These are phyloP conservation scores for Enchytraeus crypticus DNA, from an alignment of 2,888 invertebrate species.

Conservation along the genomic window DNA sequence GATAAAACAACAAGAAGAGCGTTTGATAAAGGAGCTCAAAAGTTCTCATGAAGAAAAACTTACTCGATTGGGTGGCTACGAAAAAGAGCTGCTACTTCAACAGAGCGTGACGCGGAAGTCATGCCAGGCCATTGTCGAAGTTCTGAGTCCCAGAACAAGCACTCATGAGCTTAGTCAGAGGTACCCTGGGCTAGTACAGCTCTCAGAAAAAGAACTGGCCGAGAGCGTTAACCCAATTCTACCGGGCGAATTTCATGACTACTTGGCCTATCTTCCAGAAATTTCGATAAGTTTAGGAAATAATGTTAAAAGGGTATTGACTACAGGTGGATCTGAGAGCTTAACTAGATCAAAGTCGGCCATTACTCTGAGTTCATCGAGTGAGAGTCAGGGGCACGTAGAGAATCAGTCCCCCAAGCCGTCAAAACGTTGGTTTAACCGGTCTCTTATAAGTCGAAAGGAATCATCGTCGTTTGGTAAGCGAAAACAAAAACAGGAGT, in stretches of 20 bases:
- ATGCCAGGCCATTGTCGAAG: neutral
- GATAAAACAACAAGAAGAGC: neutral
- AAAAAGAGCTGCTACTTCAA: neutral
- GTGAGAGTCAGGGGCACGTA: too few relatives aligned
- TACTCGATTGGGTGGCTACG: neutral
- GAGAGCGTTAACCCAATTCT: neutral
- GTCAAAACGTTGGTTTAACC: neutral
- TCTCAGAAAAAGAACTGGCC: neutral
- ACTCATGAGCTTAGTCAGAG: neutral
- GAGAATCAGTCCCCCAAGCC: neutral
- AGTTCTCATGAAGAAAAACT: neutral
- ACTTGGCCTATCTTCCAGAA: neutral
- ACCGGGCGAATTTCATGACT: neutral
- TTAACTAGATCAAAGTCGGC: too few relatives aligned
- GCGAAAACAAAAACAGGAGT: neutral
- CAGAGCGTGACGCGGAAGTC: neutral
- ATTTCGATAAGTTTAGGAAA: neutral
- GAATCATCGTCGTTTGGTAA: neutral
- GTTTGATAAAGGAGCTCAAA: neutral
- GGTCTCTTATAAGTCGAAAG: neutral
- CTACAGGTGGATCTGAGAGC: too few relatives aligned
- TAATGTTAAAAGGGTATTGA: neutral
- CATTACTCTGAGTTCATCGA: too few relatives aligned
- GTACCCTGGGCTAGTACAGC: neutral
- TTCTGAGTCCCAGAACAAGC: neutral